Base-by-base conservation (phyloP, 2,113 vertebrate genomes). In the Mesoclemmys tuberculata region DNA sequence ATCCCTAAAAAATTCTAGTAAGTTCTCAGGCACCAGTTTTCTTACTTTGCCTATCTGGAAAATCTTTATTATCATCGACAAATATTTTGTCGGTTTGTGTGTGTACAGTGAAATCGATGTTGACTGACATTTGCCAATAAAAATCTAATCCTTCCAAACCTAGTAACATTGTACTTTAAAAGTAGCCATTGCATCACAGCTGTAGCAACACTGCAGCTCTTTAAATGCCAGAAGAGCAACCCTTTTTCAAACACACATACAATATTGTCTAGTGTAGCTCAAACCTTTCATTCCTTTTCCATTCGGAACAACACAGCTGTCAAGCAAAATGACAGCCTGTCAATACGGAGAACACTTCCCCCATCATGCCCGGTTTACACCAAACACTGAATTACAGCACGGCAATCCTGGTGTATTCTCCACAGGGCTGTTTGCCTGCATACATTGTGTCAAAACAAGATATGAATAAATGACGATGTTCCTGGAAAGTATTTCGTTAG, bases 361-460 rank as follows among this genome's bases (percentile, higher is more conserved):
- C 35, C 35, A 5, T 2, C 56, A 2, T 38, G 19, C n/a, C n/a
- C n/a, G 10, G n/a, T 71, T 71, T 71, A 0, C 1, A 49, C 0
- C 1, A 52, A 31, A 27, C 0, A 5, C 71, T 21, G n/a, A 85
- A 58, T 56, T 54, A 31, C 81, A 64, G 16, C 61, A 16, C 51
- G 0, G 79, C 2, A 0, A 2, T 3, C 31, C n/a, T 71, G 35
- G 19, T 13, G 26, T 75, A 19, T 2, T 52, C 71, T 49, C 84
- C 90, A 54, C 0, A 1, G 78, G 71, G 75, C 58, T 3, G 0
- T 5, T 0, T 0, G 5, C 10, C 1, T 0, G 48, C 88, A 41
- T 4, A 1, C 38, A n/a, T 3, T 19, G 27, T 4, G 35, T 44
- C 75, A 24, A 48, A 74, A 51, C 58, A 10, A 0, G 0, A 18